Conservation (phyloP, 1,140 invertebrate genomes). For the Dufourea novaeangliae region DNA sequence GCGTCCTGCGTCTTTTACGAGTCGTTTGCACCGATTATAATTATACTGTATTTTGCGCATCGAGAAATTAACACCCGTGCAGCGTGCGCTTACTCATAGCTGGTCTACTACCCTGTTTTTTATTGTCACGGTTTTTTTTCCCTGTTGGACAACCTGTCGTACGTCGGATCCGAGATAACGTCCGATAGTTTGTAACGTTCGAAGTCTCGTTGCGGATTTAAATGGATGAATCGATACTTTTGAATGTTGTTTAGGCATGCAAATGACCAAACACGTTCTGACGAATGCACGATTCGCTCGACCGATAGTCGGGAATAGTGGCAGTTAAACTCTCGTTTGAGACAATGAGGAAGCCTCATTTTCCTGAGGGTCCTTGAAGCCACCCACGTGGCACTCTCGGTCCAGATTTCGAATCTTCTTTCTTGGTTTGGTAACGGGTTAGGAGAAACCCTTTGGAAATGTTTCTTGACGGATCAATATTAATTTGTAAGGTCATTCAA, state of each 20-base stretch:
- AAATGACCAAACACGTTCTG: constrained; percentile 1
- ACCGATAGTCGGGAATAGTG: neutral
- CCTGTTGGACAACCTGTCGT: neutral
- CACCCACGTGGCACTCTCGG: constrained; percentile 37
- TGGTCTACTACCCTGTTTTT: too few species aligned
- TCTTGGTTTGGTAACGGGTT: too few species aligned
- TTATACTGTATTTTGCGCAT: neutral
- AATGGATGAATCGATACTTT: neutral
- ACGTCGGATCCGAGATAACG: constrained; percentile 21
- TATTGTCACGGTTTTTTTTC: neutral
- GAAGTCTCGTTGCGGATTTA: neutral
- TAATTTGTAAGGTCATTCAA: constrained; percentile 33
- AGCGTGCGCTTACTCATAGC: too few species aligned
- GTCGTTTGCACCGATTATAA: neutral
- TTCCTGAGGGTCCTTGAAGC: constrained; percentile 2
- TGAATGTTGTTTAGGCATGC: neutral
- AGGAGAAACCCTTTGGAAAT: too few species aligned
- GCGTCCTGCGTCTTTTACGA: neutral
- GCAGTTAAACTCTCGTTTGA: neutral
- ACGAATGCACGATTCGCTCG: constrained; percentile 10
- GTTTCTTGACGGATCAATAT: constrained; percentile 6
- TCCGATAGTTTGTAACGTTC: neutral
- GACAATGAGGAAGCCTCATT: neutral
- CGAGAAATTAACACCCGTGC: neutral
- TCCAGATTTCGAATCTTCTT: too few species aligned